Percentiles rank a stretch among this genome's conserved stretches.
These are phyloP conservation scores for Aramus guarauna DNA, from an alignment of 2,113 vertebrate species.

Conservation along the genomic window DNA sequence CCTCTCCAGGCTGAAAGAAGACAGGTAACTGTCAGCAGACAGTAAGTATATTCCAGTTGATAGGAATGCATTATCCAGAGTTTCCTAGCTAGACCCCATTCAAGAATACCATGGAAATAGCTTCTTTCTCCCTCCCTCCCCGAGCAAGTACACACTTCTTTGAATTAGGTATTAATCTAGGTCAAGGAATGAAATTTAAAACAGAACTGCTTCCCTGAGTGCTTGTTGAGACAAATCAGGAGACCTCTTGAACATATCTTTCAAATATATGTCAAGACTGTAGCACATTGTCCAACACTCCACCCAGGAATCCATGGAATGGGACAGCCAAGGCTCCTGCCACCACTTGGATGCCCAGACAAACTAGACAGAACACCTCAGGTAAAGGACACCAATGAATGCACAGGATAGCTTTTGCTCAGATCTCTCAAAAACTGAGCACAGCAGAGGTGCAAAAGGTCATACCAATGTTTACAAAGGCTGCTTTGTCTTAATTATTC, in stretches of 20 bases:
- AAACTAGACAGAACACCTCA: background rate
- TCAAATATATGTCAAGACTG: background rate
- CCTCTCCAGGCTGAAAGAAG: background rate
- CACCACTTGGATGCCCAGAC: background rate
- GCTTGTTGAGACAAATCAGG: background rate
- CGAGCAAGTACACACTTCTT: background rate
- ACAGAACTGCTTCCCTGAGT: background rate
- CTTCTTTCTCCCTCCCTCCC: background rate
- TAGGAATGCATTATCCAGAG: background rate
- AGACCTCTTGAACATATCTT: background rate
- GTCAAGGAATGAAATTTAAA: background rate
- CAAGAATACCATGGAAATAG: background rate
- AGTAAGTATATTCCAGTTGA: background rate
- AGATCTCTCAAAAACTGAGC: background rate
- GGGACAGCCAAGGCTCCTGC: background rate
- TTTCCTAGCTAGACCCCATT: background rate
- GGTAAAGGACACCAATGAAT: background rate
- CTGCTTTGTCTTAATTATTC: background rate
- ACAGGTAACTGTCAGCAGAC: background rate
- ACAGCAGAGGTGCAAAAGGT: background rate
- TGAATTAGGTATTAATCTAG: background rate
- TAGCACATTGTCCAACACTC: background rate
- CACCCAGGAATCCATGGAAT: background rate
- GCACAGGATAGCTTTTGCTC: background rate
- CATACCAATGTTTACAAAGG: background rate